Evolutionary conservation across 2,113 vertebrate species (phyloP).

Genomic region (Phrynocephalus versicolor): DNA sequence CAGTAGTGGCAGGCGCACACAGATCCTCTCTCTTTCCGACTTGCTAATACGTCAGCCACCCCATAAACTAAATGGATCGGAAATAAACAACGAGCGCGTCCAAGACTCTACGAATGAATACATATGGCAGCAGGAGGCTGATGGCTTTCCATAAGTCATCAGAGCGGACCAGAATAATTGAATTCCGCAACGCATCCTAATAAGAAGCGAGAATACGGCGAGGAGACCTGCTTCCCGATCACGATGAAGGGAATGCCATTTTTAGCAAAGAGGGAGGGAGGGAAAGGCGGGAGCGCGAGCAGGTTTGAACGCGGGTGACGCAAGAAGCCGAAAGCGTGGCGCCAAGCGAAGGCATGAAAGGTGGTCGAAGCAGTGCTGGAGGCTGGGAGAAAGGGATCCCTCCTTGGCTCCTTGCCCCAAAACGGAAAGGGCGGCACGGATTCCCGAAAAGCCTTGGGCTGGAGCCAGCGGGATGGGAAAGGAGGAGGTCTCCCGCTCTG

Average conservation of each 20-base stretch:
- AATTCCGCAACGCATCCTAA: not conserved
- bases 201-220: no score
- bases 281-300: not conserved
- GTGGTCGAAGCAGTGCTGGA: no score
- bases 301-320: no score
- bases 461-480: not conserved
- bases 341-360: not conserved
- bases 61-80: no score
- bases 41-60: no score
- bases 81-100: no score
- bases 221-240: not conserved
- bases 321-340: not conserved
- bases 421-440: not conserved
- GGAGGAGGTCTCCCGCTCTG: not conserved
- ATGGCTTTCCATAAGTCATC: no score
- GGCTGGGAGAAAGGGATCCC: not conserved
- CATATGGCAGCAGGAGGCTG: no score
- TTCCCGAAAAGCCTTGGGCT: not conserved
- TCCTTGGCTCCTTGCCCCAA: not conserved
- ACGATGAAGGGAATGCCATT: no score
- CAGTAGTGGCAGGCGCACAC: not conserved
- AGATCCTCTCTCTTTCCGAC: not conserved
- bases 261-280: not conserved
- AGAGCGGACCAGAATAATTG: no score
- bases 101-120: no score